Base-by-base conservation (phyloP, 1,140 invertebrate species). In the Plutomurus gul region DNA sequence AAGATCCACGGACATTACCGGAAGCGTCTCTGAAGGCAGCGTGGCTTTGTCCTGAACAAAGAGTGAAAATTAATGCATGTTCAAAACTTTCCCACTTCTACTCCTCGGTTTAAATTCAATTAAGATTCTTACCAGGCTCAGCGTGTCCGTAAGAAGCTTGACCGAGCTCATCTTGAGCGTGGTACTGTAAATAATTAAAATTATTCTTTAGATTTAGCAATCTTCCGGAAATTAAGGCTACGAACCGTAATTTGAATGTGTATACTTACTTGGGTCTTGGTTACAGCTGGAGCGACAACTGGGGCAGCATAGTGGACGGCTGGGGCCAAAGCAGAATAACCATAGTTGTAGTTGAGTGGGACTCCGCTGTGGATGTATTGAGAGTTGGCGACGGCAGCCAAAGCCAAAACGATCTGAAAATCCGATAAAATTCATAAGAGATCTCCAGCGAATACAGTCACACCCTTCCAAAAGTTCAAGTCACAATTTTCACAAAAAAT, bases 1-100 rank as follows among this genome's bases (percentile, higher is more conserved):
- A 88, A 36, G 83, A 80, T 75, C 87, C 87, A 4, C 82, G 79
- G 4, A 87, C 87, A 49, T 84, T 85, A 13, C 87, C 87, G 49
- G 79, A 78, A 22, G 84, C 85, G 51, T 85, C 85, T n/a, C 85
- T 75, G 40, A 80, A 51, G 22, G 74, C 81, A 65, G 80, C 81
- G 47, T 78, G 80, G n/a, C 83, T 78, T 77, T 84, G 83, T 22
- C 83, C 83, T 73, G 18, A 27, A 8, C 22, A 27, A 11, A 25
- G 16, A 56, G 16, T 27, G 16, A 25, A 7, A 25, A 56, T 56
- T 51, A 20, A 11, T n/a, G 43, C 30, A 27, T 56, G 37, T 65
- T 65, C 33, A 51, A 49, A 76, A 46, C 43, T 6, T 49, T 4
- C 11, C 25, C 4, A 8, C 43, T 43, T 43, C 7, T 13, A 43